A percentile compares a stretch with the other conserved stretches of the same genome.
phyloP scores from a whole-genome alignment of 2,797 vertebrate species.

The Molossus alvarezi region DNA sequence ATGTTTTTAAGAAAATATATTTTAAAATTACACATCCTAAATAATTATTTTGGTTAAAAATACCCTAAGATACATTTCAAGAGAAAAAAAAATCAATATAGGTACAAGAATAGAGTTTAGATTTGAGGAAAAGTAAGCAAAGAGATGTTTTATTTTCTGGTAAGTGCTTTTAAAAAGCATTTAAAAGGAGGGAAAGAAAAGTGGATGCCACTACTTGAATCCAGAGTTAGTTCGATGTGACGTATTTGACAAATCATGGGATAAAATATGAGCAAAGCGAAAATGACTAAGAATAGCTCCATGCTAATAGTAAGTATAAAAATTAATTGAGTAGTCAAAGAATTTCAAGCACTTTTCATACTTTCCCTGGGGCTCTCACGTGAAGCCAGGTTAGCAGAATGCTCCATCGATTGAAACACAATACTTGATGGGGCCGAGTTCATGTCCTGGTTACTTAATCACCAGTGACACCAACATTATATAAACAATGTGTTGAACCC shows the following conservation, averaged over 20 bases:
- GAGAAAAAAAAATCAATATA: neutral
- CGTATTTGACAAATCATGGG: constrained; percentile 40
- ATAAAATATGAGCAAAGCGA: constrained; percentile 64
- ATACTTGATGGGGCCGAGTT: neutral
- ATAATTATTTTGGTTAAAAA: constrained; percentile 53
- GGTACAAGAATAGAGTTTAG: constrained; percentile 18
- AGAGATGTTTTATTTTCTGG: constrained; percentile 16
- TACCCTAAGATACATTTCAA: constrained; percentile 4
- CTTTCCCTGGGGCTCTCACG: neutral
- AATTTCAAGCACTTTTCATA: neutral
- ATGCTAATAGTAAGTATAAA: neutral
- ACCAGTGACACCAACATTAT: neutral
- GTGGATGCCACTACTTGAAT: constrained; percentile 5
- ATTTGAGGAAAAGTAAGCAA: constrained; percentile 37
- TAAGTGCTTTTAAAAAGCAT: constrained; percentile 23
- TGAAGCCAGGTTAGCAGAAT: neutral
- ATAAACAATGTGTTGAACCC: neutral
- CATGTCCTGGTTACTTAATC: constrained; percentile 21
- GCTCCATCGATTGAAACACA: neutral
- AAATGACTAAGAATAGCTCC: constrained; percentile 55
- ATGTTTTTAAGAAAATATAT: constrained; percentile 22
- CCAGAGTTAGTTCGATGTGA: constrained; percentile 59
- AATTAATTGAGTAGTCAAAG: constrained; percentile 24
- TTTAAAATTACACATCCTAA: constrained; percentile 18
- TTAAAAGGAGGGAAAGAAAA: neutral